Evolutionary conservation across 2,888 invertebrate species (phyloP).

Genomic region (Rapana venosa): DNA sequence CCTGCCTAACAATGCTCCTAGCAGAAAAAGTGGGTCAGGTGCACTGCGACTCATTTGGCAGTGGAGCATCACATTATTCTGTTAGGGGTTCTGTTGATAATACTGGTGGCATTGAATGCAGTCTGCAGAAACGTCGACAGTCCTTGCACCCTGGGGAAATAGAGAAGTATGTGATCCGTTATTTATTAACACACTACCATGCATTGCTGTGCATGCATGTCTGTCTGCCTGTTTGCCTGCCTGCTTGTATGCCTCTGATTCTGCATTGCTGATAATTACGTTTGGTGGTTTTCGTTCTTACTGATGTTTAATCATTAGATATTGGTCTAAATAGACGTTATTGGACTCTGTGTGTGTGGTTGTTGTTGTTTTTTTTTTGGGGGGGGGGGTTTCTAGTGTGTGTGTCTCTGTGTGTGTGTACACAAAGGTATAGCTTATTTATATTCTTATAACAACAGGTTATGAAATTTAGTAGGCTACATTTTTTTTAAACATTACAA

Average conservation of each 20-base stretch:
- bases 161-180: conserved; percentile 19
- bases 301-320: not conserved
- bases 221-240: not conserved
- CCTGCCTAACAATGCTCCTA: too few species aligned
- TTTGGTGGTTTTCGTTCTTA: not conserved
- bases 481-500: too few species aligned
- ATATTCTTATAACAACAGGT: not conserved
- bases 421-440: not conserved
- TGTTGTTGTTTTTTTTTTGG: too few species aligned
- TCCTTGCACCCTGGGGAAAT: conserved; percentile 6
- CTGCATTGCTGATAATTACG: not conserved
- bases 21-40: too few species aligned
- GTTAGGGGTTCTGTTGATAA: not conserved
- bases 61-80: not conserved
- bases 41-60: not conserved
- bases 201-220: not conserved
- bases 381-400: not conserved
- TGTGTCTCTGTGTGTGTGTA: conserved; percentile 19
- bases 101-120: not conserved
- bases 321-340: not conserved
- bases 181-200: not conserved
- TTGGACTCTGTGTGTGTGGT: not conserved
- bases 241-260: not conserved
- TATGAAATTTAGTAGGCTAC: not conserved
- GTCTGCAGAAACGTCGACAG: conserved; percentile 31